These are phyloP conservation scores for Chrysemys picta DNA, from an alignment of 2,113 vertebrate genomes.

Conservation along the genomic window DNA sequence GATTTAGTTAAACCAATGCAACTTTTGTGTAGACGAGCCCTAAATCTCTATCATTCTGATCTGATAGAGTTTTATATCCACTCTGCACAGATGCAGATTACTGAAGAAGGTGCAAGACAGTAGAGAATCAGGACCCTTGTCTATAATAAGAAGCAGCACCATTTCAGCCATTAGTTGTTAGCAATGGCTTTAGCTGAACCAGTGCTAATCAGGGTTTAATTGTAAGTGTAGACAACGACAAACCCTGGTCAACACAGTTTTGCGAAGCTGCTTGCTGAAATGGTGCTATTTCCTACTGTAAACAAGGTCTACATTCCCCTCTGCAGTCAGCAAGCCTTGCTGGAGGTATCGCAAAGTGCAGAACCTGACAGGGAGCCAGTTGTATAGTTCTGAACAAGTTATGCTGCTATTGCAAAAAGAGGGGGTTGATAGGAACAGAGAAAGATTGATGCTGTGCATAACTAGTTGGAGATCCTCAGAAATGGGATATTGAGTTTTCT, in stretches of 20 bases:
- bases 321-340: neutral
- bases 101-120: neutral
- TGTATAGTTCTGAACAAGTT: neutral
- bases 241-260: neutral
- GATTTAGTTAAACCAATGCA: neutral
- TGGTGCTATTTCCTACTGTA: neutral
- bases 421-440: neutral
- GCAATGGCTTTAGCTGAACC: neutral
- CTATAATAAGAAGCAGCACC: neutral
- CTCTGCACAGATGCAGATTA: neutral
- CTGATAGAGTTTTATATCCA: neutral
- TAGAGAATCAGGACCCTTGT: rapidly evolving
- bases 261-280: neutral
- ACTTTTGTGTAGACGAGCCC: neutral
- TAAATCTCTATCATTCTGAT: neutral
- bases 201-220: neutral
- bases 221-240: rapidly evolving
- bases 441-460: neutral
- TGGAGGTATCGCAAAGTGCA: neutral
- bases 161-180: neutral
- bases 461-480: rapidly evolving
- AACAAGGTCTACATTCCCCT: neutral
- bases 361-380: neutral
- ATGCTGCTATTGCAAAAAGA: neutral
- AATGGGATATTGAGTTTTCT: neutral